Percentiles rank a stretch among this genome's conserved stretches.
These are phyloP conservation scores for Poeciliopsis prolifica DNA, from an alignment of 2,113 vertebrate species.

Conservation along the genomic window DNA sequence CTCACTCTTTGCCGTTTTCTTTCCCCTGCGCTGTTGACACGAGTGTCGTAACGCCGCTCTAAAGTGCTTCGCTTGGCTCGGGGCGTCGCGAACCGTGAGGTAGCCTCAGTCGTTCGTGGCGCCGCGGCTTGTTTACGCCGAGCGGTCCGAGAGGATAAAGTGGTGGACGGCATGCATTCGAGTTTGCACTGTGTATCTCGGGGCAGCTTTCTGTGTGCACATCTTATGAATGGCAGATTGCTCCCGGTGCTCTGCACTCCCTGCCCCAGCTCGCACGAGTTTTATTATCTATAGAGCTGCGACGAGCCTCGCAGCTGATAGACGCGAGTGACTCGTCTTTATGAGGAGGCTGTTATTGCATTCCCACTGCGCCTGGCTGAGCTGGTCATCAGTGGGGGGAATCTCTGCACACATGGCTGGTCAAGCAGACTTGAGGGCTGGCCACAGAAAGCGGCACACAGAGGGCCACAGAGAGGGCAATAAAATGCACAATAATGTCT, in stretches of 20 bases:
- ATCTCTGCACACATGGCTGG: constrained; percentile 67
- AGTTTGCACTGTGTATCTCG: constrained; percentile 53
- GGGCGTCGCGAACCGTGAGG: constrained; percentile 60
- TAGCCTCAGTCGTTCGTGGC: constrained; percentile 41
- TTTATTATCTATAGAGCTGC: constrained; percentile 58
- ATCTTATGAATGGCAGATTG: constrained; percentile 51
- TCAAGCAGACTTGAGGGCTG: constrained; percentile 61
- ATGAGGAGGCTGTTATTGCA: constrained; percentile 71
- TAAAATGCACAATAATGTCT: constrained; percentile 57
- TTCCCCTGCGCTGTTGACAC: constrained; percentile 52
- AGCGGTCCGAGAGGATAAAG: constrained; percentile 46
- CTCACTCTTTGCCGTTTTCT: too few species aligned
- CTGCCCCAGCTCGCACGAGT: constrained; percentile 35
- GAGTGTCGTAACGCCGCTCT: constrained; percentile 37
- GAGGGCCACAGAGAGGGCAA: constrained; percentile 44
- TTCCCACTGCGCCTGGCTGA: constrained; percentile 53
- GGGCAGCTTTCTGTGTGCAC: constrained; percentile 50
- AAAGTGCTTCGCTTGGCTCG: constrained; percentile 61
- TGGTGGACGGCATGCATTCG: constrained; percentile 14
- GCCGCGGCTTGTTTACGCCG: constrained; percentile 56
- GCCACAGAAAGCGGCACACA: constrained; percentile 28
- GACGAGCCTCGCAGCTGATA: constrained; percentile 44
- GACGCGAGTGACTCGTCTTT: constrained; percentile 54
- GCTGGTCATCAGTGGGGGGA: constrained; percentile 54
- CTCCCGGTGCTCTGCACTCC: constrained; percentile 23